Base-by-base conservation (phyloP, 2,888 invertebrate species). In the Myathropa florea region DNA sequence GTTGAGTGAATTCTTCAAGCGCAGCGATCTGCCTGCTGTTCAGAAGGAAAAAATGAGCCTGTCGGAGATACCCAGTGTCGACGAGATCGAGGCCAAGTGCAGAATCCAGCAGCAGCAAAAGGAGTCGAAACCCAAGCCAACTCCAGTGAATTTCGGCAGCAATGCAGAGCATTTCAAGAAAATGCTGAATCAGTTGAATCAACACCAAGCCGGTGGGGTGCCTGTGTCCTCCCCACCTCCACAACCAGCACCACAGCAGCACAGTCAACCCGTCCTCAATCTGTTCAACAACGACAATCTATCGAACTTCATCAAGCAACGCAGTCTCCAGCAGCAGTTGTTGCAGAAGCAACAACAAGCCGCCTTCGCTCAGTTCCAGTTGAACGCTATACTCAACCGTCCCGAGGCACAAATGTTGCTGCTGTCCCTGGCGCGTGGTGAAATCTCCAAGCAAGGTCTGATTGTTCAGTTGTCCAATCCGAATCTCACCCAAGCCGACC, bases 1-100 rank as follows among this genome's bases (percentile, higher is more conserved):
- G 0, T 83, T 92, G 9, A 91, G 90, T 76, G 92, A 92, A 1
- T 92, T 92, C 83, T 91, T 92, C 39, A 91, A 91, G 64, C 91
- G 83, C 9, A 75, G 10, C 21, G 86, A 83, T 55, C 30, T 82
- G 26, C 53, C 82, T 46, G 4, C 73, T 3, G 26, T 28, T 12
- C 28, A n/a, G 1, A 86, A 71, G 46, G 86, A 86, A 4, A 82
- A 79, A 21, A 53, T 88, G 6, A 88, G 81, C 26, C 55, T 90
- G 9, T 88, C 88, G 36, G 90, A 91, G 79, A 92, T 92, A 78
- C 91, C 89, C 4, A 91, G 90, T 23, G 92, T 92, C 6, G 90
- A 92, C 6, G 91, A 92, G 67, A 86, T 92, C 57, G 92, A 92
- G 88, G 92, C 92, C 39, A 91, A 91, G 85, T 92, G 91, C 92